Conservation (phyloP, 1,140 invertebrate genomes). For the Carposina sasakii region DNA sequence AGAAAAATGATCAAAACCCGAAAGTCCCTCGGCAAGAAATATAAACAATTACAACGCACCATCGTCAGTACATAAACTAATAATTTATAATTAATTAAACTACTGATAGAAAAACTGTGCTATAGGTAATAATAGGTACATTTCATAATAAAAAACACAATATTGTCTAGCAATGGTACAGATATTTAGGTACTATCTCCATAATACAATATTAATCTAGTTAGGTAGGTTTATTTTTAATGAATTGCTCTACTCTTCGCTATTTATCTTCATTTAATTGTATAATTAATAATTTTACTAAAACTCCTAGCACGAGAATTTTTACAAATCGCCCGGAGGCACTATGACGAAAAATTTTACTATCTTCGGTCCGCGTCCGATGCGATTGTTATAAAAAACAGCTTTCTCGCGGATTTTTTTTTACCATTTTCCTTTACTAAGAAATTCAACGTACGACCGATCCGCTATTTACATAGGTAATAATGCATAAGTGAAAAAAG, state of each 20-base stretch:
- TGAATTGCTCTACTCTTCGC: slow-evolving; percentile 65
- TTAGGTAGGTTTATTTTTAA: slow-evolving; percentile 53
- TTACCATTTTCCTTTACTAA: slow-evolving; percentile 39
- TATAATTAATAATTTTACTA: slow-evolving; percentile 65
- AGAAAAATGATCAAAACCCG: too few relatives aligned
- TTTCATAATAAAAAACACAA: too few relatives aligned
- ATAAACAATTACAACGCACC: slow-evolving; percentile 60
- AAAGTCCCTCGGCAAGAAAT: too few relatives aligned
- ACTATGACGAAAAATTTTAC: slow-evolving; percentile 46
- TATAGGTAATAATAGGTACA: too few relatives aligned
- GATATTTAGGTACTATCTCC: slow-evolving; percentile 51
- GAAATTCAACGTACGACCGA: slow-evolving; percentile 37
- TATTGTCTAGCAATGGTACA: slow-evolving; percentile 58
- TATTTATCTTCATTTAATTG: too few relatives aligned
- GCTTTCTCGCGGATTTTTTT: slow-evolving; percentile 41
- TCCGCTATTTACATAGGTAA: slow-evolving; percentile 50
- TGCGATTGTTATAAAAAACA: slow-evolving; percentile 38
- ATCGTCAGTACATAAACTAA: too few relatives aligned
- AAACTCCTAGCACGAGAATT: slow-evolving; percentile 49
- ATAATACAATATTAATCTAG: slow-evolving; percentile 58
- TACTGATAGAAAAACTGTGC: too few relatives aligned
- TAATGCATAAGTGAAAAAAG: slow-evolving; percentile 51
- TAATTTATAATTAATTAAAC: too few relatives aligned
- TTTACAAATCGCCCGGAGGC: slow-evolving; percentile 39
- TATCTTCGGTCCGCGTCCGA: slow-evolving; percentile 47